Percentiles rank a stretch among this genome's conserved stretches.
These are phyloP conservation scores for Sisyra nigra DNA, from an alignment of 2,888 invertebrate genomes.

Conservation along the genomic window DNA sequence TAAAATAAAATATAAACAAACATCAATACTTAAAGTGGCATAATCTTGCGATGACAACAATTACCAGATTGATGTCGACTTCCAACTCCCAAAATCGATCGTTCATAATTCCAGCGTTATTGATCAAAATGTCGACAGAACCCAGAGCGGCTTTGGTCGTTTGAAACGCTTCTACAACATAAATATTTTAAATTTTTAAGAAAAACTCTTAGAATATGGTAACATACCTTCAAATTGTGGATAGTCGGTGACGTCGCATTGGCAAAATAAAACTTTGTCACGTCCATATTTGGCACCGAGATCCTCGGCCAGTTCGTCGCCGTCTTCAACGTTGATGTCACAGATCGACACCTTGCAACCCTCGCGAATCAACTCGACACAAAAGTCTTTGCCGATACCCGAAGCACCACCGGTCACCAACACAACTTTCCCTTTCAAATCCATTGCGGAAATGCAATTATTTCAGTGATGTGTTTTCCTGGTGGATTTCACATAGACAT, in stretches of 20 bases:
- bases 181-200: not conserved
- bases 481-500: too few relatives aligned
- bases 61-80: constrained; percentile 34
- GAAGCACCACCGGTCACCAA: constrained; percentile 58
- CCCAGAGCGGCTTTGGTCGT: constrained; percentile 55
- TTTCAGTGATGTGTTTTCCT: too few relatives aligned
- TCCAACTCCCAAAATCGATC: constrained; percentile 60
- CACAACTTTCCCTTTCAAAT: constrained; percentile 56
- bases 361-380: constrained; percentile 51
- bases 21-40: not conserved
- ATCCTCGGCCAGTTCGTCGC: constrained; percentile 49
- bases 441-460: constrained; percentile 29
- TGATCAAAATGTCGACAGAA: constrained; percentile 58
- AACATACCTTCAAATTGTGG: constrained; percentile 53
- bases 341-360: constrained; percentile 64
- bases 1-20: constrained; percentile 13
- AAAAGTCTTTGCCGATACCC: constrained; percentile 56
- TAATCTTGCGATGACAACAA: constrained; percentile 11
- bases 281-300: constrained; percentile 47
- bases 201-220: too few relatives aligned
- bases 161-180: constrained; percentile 50
- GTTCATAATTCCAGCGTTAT: constrained; percentile 67
- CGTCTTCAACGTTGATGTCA: constrained; percentile 53
- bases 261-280: constrained; percentile 53
- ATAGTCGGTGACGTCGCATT: constrained; percentile 64